Conservation (phyloP, 2,888 invertebrate species). For the Tinea pellionella region DNA sequence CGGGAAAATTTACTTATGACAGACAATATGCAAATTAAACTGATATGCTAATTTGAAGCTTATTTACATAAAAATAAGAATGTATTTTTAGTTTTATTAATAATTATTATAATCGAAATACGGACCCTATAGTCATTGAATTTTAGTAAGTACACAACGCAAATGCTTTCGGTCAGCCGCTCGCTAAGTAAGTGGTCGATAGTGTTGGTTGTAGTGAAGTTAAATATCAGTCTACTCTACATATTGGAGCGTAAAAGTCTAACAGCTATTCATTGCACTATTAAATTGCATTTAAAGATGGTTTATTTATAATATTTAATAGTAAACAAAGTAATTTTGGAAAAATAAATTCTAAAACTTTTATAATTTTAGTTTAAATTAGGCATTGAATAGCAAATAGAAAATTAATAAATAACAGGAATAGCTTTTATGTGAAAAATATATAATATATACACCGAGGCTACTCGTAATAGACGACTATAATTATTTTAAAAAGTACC, state of each 20-base stretch:
- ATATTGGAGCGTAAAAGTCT: conserved; percentile 46
- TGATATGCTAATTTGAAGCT: neutral
- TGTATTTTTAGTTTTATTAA: neutral
- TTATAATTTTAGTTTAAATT: no score
- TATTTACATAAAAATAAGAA: neutral
- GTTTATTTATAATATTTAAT: no score
- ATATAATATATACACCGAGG: no score
- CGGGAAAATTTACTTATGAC: conserved; percentile 28
- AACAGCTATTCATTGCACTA: conserved; percentile 19
- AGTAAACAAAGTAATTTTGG: no score
- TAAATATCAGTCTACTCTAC: conserved; percentile 63
- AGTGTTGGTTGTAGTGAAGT: conserved; percentile 49
- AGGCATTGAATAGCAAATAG: no score
- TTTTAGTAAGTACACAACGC: conserved; percentile 16
- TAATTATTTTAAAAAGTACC: no score
- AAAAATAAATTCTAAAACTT: no score
- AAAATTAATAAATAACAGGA: no score
- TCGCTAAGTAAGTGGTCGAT: conserved; percentile 55
- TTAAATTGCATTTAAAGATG: neutral
- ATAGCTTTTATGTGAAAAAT: no score
- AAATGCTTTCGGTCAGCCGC: conserved; percentile 48
- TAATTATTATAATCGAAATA: neutral
- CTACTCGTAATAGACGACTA: no score
- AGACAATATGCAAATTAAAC: conserved; percentile 11
- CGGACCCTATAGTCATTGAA: conserved; percentile 10